A percentile compares a stretch with the other conserved stretches of the same genome.
phyloP scores from a whole-genome alignment of 2,888 invertebrate genomes.

The Coronaproctus castanopsis region DNA sequence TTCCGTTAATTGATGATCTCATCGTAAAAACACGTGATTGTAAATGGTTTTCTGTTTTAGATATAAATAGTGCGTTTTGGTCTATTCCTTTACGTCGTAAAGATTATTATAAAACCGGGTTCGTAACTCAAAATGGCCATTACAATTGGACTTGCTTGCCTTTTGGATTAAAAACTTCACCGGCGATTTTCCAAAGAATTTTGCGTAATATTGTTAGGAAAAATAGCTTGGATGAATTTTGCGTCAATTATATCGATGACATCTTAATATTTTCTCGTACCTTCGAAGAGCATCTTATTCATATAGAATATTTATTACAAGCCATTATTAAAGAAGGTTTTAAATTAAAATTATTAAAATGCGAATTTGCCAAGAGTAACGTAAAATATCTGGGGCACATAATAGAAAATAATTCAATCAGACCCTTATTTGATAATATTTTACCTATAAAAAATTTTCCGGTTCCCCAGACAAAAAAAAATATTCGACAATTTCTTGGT shows the following conservation, averaged over 20 bases:
- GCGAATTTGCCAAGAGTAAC: conserved; percentile 1
- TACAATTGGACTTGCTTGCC: conserved; percentile 19
- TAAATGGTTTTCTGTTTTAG: conserved; percentile 15
- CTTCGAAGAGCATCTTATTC: conserved; percentile 17
- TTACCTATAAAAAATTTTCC: conserved; percentile 5
- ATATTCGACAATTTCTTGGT: conserved; percentile 7
- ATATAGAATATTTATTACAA: conserved; percentile 13
- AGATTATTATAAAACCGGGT: conserved; percentile 19
- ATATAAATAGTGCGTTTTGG: conserved; percentile 17
- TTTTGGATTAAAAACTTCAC: conserved; percentile 18
- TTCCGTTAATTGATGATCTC: conserved; percentile 14
- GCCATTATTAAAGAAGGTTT: conserved; percentile 10
- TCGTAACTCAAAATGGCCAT: conserved; percentile 19
- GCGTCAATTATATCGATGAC: conserved; percentile 19
- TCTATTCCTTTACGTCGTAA: conserved; percentile 16
- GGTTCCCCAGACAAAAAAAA: conserved; percentile 3
- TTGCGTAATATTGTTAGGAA: conserved; percentile 15
- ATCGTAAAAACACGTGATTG: conserved; percentile 14
- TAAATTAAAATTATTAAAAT: conserved; percentile 7
- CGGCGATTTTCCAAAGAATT: conserved; percentile 19
- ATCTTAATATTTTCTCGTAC: conserved; percentile 18
- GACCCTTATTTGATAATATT: conserved; percentile 12
- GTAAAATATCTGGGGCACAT: conserved; percentile 9
- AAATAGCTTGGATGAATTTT: conserved; percentile 15
- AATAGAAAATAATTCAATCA: conserved; percentile 15